These are phyloP conservation scores for Motacilla alba DNA, from an alignment of 2,113 vertebrate species.

Conservation along the genomic window DNA sequence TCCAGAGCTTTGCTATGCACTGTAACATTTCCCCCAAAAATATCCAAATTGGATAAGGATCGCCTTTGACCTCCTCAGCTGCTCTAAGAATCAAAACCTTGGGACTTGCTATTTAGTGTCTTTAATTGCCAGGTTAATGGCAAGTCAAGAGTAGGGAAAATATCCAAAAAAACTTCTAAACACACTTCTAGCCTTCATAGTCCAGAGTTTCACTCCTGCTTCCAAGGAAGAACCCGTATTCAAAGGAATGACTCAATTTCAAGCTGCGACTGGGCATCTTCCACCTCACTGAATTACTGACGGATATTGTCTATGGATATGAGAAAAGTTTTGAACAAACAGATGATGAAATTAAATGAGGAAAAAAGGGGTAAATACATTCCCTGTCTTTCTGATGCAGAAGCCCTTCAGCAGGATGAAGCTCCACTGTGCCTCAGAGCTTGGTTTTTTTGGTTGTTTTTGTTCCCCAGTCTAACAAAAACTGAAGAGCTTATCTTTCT, in stretches of 20 bases:
- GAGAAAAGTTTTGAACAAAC: background rate
- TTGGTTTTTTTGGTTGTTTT: background rate
- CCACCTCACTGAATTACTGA: background rate
- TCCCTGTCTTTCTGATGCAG: background rate
- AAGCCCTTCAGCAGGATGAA: background rate
- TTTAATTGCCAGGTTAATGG: background rate
- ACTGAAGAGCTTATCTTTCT: background rate
- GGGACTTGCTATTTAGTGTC: fast-evolving
- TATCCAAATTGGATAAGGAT: background rate
- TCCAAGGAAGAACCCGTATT: background rate
- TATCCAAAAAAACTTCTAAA: background rate
- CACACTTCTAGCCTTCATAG: fast-evolving
- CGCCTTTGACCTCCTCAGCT: background rate
- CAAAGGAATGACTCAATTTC: background rate
- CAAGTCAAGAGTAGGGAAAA: background rate
- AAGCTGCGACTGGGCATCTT: background rate
- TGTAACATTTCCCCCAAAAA: fast-evolving
- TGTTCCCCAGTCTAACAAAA: background rate
- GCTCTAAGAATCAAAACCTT: background rate
- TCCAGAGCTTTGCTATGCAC: background rate
- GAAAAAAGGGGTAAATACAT: background rate
- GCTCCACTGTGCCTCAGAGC: background rate
- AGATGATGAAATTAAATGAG: background rate
- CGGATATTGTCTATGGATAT: background rate
- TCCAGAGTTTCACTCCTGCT: background rate